Percentiles rank a stretch among this genome's conserved stretches.
phyloP scores from a whole-genome alignment of 2,113 vertebrate species.

The Eonycteris spelaea region DNA sequence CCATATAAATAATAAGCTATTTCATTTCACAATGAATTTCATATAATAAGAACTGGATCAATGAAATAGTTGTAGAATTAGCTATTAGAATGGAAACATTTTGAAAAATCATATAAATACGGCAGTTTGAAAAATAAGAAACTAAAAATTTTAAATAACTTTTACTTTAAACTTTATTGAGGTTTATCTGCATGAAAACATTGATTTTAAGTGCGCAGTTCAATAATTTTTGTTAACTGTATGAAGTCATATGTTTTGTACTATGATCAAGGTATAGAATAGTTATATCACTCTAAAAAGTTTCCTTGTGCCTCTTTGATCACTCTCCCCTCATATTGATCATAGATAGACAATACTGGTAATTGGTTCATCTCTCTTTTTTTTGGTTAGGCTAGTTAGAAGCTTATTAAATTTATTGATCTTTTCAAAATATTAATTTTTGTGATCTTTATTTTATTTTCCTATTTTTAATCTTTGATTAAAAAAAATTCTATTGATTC shows the following conservation, averaged over 20 bases:
- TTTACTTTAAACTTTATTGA: neutral
- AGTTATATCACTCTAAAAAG: neutral
- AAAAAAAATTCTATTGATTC: neutral
- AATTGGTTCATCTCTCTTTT: neutral
- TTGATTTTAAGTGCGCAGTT: neutral
- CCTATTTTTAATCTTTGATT: neutral
- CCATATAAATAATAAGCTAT: neutral
- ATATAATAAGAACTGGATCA: neutral
- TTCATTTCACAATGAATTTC: neutral
- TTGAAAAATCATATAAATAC: neutral
- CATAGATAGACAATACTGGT: neutral
- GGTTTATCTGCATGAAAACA: neutral
- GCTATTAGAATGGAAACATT: neutral
- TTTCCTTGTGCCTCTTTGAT: neutral
- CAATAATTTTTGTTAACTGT: neutral
- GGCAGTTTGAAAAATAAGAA: neutral
- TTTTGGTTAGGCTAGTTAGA: neutral
- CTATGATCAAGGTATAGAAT: neutral
- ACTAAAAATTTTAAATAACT: neutral
- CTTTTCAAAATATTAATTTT: neutral
- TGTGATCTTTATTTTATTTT: neutral
- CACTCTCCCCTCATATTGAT: neutral
- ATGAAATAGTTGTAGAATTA: neutral
- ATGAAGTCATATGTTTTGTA: neutral
- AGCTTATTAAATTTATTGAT: neutral